Evolutionary conservation across 2,888 invertebrate genomes (phyloP).

Genomic region (Bedellia somnulentella): DNA sequence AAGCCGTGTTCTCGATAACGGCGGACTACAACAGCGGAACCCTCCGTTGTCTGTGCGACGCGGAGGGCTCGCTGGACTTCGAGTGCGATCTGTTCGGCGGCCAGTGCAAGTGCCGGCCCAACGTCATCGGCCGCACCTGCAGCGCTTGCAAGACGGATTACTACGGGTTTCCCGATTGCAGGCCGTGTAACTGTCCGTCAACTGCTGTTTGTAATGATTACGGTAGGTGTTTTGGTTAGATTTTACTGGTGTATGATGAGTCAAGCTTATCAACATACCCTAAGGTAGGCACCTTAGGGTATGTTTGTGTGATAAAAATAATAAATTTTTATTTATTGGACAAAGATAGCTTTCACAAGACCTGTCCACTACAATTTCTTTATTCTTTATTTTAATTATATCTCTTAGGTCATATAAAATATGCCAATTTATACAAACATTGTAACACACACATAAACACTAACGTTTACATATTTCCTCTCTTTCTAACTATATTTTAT

Average conservation of each 20-base stretch:
- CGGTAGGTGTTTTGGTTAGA: slow-evolving; percentile 21
- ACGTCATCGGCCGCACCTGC: slow-evolving; percentile 91
- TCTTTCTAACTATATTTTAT: too few species aligned
- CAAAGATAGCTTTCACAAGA: too few species aligned
- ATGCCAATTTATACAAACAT: too few species aligned
- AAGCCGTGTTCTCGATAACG: slow-evolving; percentile 91
- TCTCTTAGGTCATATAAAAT: too few species aligned
- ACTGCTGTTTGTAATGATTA: slow-evolving; percentile 79
- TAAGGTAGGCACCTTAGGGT: too few species aligned
- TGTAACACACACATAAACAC: too few species aligned
- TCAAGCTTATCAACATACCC: too few species aligned
- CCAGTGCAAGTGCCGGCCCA: slow-evolving; percentile 89
- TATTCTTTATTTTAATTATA: too few species aligned
- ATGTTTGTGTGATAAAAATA: too few species aligned
- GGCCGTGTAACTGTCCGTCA: slow-evolving; percentile 82
- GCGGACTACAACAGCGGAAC: slow-evolving; percentile 95
- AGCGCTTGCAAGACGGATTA: slow-evolving; percentile 86
- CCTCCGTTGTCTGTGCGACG: slow-evolving; percentile 85
- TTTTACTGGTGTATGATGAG: too few species aligned
- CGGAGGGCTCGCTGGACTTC: slow-evolving; percentile 79
- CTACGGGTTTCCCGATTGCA: slow-evolving; percentile 95
- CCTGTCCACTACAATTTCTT: too few species aligned
- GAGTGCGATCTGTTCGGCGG: slow-evolving; percentile 94
- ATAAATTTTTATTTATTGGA: not conserved
- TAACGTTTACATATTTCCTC: too few species aligned